phyloP scores from a whole-genome alignment of 2,113 vertebrate genomes.

The Ochotona curzoniae region DNA sequence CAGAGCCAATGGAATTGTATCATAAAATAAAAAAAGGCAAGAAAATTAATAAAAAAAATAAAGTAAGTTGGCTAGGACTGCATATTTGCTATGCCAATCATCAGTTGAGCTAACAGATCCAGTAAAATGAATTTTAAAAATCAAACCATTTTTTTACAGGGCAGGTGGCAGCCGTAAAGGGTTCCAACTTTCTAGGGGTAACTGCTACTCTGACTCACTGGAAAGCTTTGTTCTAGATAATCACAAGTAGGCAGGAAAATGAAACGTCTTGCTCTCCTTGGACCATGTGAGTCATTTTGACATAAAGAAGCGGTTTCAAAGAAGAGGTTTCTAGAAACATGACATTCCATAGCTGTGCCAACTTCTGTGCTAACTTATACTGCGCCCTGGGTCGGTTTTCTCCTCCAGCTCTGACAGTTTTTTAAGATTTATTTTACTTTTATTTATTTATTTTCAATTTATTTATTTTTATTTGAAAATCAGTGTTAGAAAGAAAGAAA shows the following conservation, averaged over 20 bases:
- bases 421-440: too few species aligned
- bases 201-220: background rate
- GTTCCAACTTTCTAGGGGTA: background rate
- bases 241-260: background rate
- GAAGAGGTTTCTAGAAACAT: background rate
- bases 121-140: background rate
- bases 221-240: slow-evolving; percentile 26
- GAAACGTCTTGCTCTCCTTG: background rate
- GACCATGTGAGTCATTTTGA: background rate
- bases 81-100: background rate
- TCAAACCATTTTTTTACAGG: background rate
- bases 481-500: too few species aligned
- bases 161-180: background rate
- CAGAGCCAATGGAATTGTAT: too few species aligned
- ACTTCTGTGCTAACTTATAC: background rate
- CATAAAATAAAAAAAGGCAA: too few species aligned
- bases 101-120: background rate
- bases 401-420: background rate
- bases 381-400: background rate
- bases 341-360: background rate
- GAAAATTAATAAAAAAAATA: background rate
- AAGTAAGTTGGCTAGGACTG: background rate
- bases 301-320: background rate
- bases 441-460: too few species aligned
- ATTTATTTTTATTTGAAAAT: too few species aligned